Evolutionary conservation across 2,113 vertebrate species (phyloP).

Genomic region (Edolisoma coerulescens): DNA sequence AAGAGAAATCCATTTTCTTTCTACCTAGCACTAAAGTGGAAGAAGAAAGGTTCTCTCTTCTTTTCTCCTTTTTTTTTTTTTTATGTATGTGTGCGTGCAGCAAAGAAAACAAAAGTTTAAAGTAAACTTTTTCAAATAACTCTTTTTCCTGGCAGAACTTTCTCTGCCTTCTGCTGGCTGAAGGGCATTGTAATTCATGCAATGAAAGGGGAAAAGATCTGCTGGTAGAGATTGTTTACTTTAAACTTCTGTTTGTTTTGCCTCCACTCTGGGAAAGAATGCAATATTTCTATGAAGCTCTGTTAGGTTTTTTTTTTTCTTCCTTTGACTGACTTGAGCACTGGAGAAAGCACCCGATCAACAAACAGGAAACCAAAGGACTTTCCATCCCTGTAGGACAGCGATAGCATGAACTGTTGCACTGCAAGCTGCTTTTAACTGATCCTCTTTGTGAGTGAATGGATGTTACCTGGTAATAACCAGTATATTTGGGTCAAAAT

Average conservation of each 20-base stretch:
- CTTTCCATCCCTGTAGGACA: not conserved
- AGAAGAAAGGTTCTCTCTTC: not conserved
- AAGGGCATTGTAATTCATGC: constrained; percentile 51
- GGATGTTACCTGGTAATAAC: not conserved
- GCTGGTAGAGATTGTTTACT: constrained; percentile 33
- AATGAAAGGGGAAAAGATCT: constrained; percentile 31
- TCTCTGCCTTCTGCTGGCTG: constrained; percentile 37
- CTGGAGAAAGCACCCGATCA: not conserved
- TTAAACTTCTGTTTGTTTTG: constrained; percentile 59
- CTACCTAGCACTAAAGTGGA: not conserved
- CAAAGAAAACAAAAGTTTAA: constrained; percentile 32
- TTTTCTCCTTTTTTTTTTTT: not conserved
- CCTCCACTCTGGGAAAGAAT: constrained; percentile 36
- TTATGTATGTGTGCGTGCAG: accelerated
- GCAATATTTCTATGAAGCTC: constrained; percentile 17
- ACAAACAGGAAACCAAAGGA: constrained; percentile 13
- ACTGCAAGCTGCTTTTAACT: not conserved
- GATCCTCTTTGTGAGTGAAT: not conserved
- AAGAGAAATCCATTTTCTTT: constrained; percentile 40
- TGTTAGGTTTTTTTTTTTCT: not conserved
- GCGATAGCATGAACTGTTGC: not conserved
- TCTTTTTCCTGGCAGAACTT: constrained; percentile 43
- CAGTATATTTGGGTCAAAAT: not conserved
- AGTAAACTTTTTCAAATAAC: constrained; percentile 38
- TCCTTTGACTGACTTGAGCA: not conserved